Conservation (phyloP, 1,140 invertebrate genomes). For the Neotoxoptera formosana region DNA sequence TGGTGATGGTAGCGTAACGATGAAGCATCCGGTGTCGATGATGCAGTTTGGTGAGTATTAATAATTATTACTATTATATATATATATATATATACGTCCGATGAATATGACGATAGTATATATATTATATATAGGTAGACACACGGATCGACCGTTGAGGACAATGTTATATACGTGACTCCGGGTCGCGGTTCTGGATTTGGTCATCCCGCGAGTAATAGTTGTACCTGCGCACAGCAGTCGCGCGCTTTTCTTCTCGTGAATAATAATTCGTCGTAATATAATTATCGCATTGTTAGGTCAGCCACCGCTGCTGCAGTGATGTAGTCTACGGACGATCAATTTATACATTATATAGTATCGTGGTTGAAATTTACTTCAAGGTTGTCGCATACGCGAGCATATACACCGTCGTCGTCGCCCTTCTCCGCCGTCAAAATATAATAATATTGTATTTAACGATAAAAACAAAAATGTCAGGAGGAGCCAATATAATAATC, state of each 20-base stretch:
- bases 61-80: background rate
- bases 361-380: too few relatives aligned
- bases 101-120: background rate
- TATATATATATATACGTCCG: background rate
- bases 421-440: too few relatives aligned
- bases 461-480: too few relatives aligned
- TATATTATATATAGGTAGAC: background rate
- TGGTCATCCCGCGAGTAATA: slow-evolving; percentile 29
- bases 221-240: slow-evolving; percentile 29
- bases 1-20: background rate
- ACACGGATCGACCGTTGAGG: background rate
- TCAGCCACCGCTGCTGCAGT: background rate
- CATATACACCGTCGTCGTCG: too few relatives aligned
- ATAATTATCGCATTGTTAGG: background rate
- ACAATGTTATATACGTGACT: slow-evolving; percentile 39
- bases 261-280: slow-evolving; percentile 26
- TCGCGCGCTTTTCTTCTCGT: background rate
- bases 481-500: too few relatives aligned
- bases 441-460: too few relatives aligned
- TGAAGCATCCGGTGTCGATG: slow-evolving; percentile 51
- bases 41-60: slow-evolving; percentile 35
- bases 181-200: background rate
- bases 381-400: too few relatives aligned
- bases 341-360: too few relatives aligned
- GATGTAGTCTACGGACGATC: too few relatives aligned